Percentiles rank a stretch among this genome's conserved stretches.
These are phyloP conservation scores for Eublepharis macularius DNA, from an alignment of 2,113 vertebrate genomes.

Conservation along the genomic window DNA sequence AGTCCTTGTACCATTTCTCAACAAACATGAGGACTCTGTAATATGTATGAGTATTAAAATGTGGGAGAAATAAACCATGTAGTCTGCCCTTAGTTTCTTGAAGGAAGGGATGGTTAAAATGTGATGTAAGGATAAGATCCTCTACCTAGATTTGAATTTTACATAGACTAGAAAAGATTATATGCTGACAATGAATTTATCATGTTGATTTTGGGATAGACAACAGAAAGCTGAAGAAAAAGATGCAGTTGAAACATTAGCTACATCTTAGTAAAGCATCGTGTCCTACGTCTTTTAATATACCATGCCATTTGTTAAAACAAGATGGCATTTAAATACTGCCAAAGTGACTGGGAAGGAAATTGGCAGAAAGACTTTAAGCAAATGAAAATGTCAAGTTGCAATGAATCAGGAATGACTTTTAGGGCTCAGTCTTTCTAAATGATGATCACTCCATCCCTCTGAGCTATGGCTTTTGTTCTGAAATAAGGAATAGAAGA, in stretches of 20 bases:
- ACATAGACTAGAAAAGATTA: background rate
- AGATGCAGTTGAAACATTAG: background rate
- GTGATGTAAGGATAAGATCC: too few species aligned
- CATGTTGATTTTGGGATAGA: background rate
- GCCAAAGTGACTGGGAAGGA: background rate
- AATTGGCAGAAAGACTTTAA: background rate
- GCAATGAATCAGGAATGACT: background rate
- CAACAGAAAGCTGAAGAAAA: background rate
- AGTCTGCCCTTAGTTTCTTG: too few species aligned
- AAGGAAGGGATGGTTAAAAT: too few species aligned
- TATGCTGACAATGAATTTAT: background rate
- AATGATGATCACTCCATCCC: background rate
- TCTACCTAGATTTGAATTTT: too few species aligned
- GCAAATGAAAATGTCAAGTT: background rate
- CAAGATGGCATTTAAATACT: background rate
- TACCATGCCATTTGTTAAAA: background rate
- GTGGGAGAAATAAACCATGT: too few species aligned
- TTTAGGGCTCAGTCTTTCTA: background rate
- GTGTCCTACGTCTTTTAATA: background rate
- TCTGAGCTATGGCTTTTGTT: background rate
- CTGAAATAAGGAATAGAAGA: background rate
- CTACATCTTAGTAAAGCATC: background rate
- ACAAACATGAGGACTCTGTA: too few species aligned
- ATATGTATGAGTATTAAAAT: too few species aligned
- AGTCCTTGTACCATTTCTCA: too few species aligned